A percentile compares a stretch with the other conserved stretches of the same genome.
phyloP scores from a whole-genome alignment of 1,140 invertebrate species.

The Himalopsyche phryganea region DNA sequence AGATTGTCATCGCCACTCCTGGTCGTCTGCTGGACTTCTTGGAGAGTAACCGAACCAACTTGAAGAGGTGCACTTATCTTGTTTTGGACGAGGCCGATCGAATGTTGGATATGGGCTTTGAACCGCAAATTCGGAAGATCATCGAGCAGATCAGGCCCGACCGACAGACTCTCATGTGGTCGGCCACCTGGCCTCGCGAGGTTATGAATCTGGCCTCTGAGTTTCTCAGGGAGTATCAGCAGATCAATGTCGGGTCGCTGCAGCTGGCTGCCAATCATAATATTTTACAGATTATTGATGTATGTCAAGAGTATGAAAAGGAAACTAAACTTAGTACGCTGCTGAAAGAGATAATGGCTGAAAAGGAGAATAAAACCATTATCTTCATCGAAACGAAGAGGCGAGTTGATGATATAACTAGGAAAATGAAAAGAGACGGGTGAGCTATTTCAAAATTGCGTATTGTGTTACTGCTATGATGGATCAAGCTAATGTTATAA shows the following conservation, averaged over 20 bases:
- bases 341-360: conserved; percentile 78
- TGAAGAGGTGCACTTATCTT: conserved; percentile 88
- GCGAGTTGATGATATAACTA: conserved; percentile 83
- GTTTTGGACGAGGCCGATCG: conserved; percentile 97
- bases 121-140: conserved; percentile 97
- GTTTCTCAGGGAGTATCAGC: conserved; percentile 82
- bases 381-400: conserved; percentile 92
- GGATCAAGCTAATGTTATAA: too few species aligned
- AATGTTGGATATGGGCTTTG: conserved; percentile 98
- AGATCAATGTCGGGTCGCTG: conserved; percentile 87
- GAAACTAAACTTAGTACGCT: conserved; percentile 72
- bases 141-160: conserved; percentile 88
- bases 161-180: conserved; percentile 80
- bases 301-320: conserved; percentile 80
- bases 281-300: conserved; percentile 88
- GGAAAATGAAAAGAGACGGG: conserved; percentile 82
- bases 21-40: conserved; percentile 93
- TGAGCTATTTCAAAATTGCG: conserved; percentile 40
- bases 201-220: conserved; percentile 83
- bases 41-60: conserved; percentile 87
- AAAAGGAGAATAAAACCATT: conserved; percentile 85
- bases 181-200: conserved; percentile 92
- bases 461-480: too few species aligned
- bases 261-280: conserved; percentile 88
- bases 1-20: conserved; percentile 92